Percentiles rank a stretch among this genome's conserved stretches.
Evolutionary conservation across 2,113 vertebrate genomes (phyloP).

Genomic region (Coregonus clupeaformis): DNA sequence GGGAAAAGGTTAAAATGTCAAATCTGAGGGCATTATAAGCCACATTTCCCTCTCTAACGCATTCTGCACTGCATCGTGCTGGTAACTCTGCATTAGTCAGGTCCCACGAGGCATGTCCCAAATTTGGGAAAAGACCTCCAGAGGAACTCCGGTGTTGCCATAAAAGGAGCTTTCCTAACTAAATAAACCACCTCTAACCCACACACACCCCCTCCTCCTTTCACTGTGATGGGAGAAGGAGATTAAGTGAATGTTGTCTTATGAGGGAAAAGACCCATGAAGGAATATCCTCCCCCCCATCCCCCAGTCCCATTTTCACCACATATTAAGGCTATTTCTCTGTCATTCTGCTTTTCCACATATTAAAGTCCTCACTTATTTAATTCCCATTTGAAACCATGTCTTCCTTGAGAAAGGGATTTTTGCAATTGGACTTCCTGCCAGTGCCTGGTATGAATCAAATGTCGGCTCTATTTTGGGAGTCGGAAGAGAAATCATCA

Average conservation of each 20-base stretch:
- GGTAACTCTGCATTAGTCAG: slow-evolving; percentile 6
- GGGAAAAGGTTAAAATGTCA: slow-evolving; percentile 7
- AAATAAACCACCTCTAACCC: slow-evolving; percentile 46
- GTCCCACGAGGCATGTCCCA: slow-evolving; percentile 49
- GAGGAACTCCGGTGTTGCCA: slow-evolving; percentile 61
- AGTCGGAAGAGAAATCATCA: slow-evolving; percentile 1
- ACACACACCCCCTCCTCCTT: slow-evolving; percentile 14
- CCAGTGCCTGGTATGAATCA: too few species aligned
- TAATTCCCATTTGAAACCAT: too few species aligned
- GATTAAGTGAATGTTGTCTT: background rate
- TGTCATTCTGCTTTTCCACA: too few species aligned
- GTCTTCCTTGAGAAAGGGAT: too few species aligned
- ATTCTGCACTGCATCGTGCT: background rate
- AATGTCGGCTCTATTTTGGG: slow-evolving; percentile 27
- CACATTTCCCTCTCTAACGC: background rate
- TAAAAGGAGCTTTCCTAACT: slow-evolving; percentile 68
- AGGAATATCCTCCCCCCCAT: too few species aligned
- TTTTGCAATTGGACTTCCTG: too few species aligned
- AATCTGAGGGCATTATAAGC: background rate
- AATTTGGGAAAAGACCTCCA: slow-evolving; percentile 47
- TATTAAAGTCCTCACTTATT: too few species aligned
- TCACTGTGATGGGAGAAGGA: background rate
- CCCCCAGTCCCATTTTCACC: too few species aligned
- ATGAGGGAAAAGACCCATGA: background rate
- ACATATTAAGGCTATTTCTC: background rate